A percentile compares a stretch with the other conserved stretches of the same genome.
These are phyloP conservation scores for Manis crassicaudata DNA, from an alignment of 2,797 vertebrate species.

Conservation along the genomic window DNA sequence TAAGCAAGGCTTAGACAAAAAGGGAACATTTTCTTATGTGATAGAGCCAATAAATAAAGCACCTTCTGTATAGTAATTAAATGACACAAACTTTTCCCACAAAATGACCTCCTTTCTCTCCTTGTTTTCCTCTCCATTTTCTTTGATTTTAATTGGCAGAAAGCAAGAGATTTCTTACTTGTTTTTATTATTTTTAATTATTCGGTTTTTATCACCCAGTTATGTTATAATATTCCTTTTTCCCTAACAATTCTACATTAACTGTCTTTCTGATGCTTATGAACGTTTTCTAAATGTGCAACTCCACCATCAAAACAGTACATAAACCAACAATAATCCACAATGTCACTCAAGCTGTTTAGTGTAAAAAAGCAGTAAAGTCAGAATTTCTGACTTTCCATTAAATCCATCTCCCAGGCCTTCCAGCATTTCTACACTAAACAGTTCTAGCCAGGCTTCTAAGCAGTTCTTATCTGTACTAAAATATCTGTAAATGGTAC, in stretches of 20 bases:
- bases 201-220: background rate
- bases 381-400: background rate
- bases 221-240: background rate
- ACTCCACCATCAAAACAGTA: background rate
- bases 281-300: background rate
- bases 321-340: background rate
- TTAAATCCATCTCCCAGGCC: background rate
- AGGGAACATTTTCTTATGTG: background rate
- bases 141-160: background rate
- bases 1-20: background rate
- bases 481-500: background rate
- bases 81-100: background rate
- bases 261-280: background rate
- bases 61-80: background rate
- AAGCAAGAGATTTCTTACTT: background rate
- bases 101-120: background rate
- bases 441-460: background rate
- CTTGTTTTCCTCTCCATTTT: background rate
- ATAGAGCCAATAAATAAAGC: background rate
- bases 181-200: background rate
- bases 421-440: background rate
- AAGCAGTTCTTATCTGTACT: background rate
- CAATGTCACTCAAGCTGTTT: background rate
- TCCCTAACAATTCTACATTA: background rate
- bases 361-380: background rate